Evolutionary conservation across 2,797 vertebrate species (phyloP).

Genomic region (Smutsia temminckii): DNA sequence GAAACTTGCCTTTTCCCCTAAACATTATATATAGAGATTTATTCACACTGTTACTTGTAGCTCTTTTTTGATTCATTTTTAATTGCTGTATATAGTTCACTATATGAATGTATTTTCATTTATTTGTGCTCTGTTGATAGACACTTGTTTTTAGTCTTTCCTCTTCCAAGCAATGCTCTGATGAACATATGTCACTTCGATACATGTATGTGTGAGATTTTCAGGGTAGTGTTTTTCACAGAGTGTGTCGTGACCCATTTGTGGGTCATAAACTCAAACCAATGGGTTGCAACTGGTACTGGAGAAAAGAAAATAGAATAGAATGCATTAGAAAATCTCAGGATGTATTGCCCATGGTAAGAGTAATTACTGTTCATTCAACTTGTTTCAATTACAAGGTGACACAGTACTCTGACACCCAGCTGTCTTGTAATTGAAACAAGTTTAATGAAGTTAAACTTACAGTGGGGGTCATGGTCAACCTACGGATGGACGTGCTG

Average conservation of each 20-base stretch:
- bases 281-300: background rate
- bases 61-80: constrained; percentile 30
- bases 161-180: background rate
- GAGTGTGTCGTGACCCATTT: background rate
- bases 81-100: background rate
- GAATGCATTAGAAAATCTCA: background rate
- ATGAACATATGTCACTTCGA: background rate
- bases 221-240: background rate
- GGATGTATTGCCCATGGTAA: background rate
- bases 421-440: background rate
- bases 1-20: background rate
- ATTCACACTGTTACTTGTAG: constrained; percentile 20
- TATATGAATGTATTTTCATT: constrained; percentile 23
- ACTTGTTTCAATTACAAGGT: background rate
- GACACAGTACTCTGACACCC: background rate
- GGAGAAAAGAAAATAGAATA: background rate
- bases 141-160: background rate
- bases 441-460: background rate
- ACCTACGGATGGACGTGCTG: background rate
- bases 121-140: background rate
- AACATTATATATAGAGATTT: constrained; percentile 10
- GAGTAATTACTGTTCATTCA: background rate
- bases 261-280: background rate
- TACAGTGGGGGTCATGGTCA: background rate
- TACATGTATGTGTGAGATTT: background rate